These are phyloP conservation scores for Cataglyphis rosenhaueri DNA, from an alignment of 2,888 invertebrate genomes.

Conservation along the genomic window DNA sequence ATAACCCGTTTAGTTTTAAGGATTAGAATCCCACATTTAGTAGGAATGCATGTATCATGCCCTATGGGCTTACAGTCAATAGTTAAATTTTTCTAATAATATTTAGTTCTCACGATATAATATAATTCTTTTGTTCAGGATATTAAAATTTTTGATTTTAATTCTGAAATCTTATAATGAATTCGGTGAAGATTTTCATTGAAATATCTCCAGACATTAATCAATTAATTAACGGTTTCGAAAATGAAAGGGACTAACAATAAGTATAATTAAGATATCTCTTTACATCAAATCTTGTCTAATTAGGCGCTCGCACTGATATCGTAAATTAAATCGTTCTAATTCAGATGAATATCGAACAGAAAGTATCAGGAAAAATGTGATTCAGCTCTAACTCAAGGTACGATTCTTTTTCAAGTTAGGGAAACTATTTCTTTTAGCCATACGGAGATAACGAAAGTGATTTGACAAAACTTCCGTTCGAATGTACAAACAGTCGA, in stretches of 20 bases:
- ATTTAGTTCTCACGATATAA: neutral
- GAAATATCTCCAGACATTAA: neutral
- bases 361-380: neutral
- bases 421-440: neutral
- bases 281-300: neutral
- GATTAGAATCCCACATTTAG: neutral
- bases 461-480: slow-evolving; percentile 64
- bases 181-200: neutral
- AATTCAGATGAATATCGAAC: neutral
- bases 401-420: neutral
- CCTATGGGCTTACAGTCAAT: neutral
- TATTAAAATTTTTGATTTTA: neutral
- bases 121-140: neutral
- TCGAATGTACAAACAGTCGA: slow-evolving; percentile 57
- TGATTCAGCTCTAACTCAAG: neutral
- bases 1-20: neutral
- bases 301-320: neutral
- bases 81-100: neutral
- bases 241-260: neutral
- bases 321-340: neutral
- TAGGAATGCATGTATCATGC: neutral
- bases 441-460: slow-evolving; percentile 31
- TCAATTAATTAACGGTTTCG: neutral
- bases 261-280: neutral
- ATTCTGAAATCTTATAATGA: neutral